These are phyloP conservation scores for Deroplatys truncata DNA, from an alignment of 2,888 invertebrate genomes.

Conservation along the genomic window DNA sequence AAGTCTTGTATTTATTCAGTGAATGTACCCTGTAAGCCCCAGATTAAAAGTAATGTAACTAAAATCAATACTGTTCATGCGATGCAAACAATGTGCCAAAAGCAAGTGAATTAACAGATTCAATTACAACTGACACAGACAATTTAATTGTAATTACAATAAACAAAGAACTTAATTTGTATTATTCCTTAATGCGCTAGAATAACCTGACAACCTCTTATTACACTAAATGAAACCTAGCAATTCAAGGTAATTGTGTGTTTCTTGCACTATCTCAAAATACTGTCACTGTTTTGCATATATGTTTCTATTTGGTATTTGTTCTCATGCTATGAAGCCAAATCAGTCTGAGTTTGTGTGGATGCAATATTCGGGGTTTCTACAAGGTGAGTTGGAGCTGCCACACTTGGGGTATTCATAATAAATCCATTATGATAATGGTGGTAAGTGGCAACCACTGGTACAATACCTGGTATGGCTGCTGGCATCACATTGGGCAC, in stretches of 20 bases:
- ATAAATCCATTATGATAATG: constrained; percentile 28
- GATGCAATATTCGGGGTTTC: constrained; percentile 12
- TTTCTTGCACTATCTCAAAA: background rate
- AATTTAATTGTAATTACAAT: too few species aligned
- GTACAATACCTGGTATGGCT: constrained; percentile 21
- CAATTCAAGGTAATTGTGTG: background rate
- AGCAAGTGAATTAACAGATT: too few species aligned
- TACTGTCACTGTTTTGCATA: background rate
- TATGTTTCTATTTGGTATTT: background rate
- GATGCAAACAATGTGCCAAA: too few species aligned
- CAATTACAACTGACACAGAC: too few species aligned
- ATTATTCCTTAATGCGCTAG: too few species aligned
- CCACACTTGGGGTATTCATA: constrained; percentile 8
- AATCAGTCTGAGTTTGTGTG: constrained; percentile 28
- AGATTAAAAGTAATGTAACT: too few species aligned
- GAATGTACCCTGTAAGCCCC: too few species aligned
- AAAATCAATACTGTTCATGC: too few species aligned
- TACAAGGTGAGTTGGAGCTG: background rate
- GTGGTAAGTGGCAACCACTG: constrained; percentile 23
- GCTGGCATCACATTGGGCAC: constrained; percentile 33
- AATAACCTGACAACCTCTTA: too few species aligned
- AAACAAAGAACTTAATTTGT: too few species aligned
- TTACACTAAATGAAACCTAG: background rate
- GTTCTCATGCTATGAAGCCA: constrained; percentile 26
- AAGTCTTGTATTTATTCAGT: too few species aligned